phyloP scores from a whole-genome alignment of 2,797 vertebrate species.

The Hypotaenidia philippensis region DNA sequence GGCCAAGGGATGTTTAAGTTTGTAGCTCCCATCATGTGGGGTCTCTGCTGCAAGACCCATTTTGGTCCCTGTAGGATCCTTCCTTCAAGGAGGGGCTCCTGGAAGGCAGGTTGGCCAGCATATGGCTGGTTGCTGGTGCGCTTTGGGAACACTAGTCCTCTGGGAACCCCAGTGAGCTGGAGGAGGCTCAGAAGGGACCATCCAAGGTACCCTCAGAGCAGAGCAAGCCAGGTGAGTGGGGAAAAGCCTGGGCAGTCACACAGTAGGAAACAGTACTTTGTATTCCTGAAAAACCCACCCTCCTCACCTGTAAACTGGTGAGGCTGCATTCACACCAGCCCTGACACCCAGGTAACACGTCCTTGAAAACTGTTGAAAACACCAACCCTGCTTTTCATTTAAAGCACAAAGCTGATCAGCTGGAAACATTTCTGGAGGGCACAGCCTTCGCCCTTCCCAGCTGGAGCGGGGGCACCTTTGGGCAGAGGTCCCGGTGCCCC shows the following conservation, averaged over 20 bases:
- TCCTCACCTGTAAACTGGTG: background rate
- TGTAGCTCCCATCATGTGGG: accelerated
- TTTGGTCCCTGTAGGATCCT: background rate
- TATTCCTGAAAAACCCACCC: background rate
- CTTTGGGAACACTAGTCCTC: background rate
- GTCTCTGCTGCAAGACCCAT: background rate
- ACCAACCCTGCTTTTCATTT: background rate
- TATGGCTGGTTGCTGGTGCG: background rate
- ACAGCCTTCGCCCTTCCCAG: background rate
- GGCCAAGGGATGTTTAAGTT: background rate
- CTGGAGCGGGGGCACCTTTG: background rate
- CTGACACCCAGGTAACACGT: background rate
- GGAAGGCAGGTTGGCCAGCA: background rate
- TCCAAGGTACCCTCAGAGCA: background rate
- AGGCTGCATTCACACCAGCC: background rate
- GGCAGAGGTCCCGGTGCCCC: background rate
- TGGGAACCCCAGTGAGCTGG: background rate
- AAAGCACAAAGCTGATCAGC: background rate
- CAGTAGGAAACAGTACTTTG: background rate
- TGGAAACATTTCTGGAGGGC: background rate
- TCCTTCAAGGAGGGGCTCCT: background rate
- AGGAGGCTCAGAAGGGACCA: background rate
- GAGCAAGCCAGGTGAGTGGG: background rate
- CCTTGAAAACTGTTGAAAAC: background rate
- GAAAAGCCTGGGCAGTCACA: background rate